Conservation (phyloP, 2,113 vertebrate species). For the Paraplagusia blochii region DNA sequence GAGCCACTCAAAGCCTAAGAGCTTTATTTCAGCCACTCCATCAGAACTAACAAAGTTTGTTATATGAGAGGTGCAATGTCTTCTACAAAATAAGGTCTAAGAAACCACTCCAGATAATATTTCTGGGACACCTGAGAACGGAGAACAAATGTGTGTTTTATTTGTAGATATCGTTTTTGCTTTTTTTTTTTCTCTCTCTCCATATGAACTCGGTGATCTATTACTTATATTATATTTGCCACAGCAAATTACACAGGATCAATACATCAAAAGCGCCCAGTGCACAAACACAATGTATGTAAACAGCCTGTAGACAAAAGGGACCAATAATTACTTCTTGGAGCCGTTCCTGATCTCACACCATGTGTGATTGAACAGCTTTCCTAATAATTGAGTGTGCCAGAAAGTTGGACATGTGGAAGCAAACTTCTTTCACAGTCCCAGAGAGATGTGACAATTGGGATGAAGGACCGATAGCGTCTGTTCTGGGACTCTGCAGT, state of each 20-base stretch:
- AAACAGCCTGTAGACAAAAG: slow-evolving; percentile 34
- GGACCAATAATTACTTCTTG: slow-evolving; percentile 39
- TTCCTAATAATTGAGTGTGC: slow-evolving; percentile 34
- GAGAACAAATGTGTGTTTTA: too few relatives aligned
- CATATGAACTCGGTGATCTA: neutral
- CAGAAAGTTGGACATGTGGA: slow-evolving; percentile 52
- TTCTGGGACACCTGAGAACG: neutral
- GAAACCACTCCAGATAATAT: too few relatives aligned
- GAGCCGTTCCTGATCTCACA: slow-evolving; percentile 42
- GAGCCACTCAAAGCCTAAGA: too few relatives aligned
- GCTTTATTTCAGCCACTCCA: too few relatives aligned
- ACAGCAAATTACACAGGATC: neutral
- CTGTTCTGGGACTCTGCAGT: slow-evolving; percentile 66
- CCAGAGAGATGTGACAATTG: slow-evolving; percentile 53
- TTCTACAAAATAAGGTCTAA: too few relatives aligned
- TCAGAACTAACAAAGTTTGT: too few relatives aligned
- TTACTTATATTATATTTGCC: neutral
- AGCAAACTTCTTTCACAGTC: slow-evolving; percentile 38
- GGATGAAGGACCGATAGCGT: slow-evolving; percentile 62
- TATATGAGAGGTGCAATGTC: too few relatives aligned
- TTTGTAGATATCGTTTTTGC: too few relatives aligned
- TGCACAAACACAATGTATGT: slow-evolving; percentile 25
- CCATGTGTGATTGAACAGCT: slow-evolving; percentile 55
- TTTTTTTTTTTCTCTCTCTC: too few relatives aligned
- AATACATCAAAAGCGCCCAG: slow-evolving; percentile 11